These are phyloP conservation scores for Ciconia nigra DNA, from an alignment of 2,797 vertebrate genomes.

Conservation along the genomic window DNA sequence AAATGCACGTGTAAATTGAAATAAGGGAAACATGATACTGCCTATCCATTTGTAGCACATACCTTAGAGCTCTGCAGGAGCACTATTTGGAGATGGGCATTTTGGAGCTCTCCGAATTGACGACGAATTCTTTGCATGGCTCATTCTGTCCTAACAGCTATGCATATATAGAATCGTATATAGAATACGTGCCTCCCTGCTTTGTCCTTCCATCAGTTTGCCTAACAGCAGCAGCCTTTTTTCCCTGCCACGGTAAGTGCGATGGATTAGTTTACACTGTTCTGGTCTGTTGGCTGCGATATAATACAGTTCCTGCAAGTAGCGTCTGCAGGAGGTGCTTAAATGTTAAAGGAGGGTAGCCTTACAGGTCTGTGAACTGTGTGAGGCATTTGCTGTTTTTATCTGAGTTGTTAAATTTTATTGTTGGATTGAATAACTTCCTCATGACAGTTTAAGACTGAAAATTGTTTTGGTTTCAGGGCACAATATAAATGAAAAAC, in stretches of 20 bases:
- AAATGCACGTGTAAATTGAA: background rate
- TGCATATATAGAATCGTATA: background rate
- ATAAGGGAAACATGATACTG: background rate
- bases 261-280: background rate
- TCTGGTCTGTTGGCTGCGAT: background rate
- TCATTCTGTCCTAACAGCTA: background rate
- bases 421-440: background rate
- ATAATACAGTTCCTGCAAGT: background rate
- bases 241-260: background rate
- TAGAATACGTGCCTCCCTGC: background rate
- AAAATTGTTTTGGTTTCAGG: background rate
- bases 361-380: background rate
- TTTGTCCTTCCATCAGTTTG: background rate
- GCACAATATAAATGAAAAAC: background rate
- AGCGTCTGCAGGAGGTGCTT: background rate
- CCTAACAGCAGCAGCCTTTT: background rate
- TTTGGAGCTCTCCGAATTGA: background rate
- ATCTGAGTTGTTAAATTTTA: background rate
- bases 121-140: background rate
- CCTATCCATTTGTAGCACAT: background rate
- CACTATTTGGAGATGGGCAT: fast-evolving
- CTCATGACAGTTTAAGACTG: background rate
- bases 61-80: background rate
- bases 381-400: background rate
- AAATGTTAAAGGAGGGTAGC: background rate